phyloP scores from a whole-genome alignment of 2,797 vertebrate genomes.

The Aplochiton taeniatus region DNA sequence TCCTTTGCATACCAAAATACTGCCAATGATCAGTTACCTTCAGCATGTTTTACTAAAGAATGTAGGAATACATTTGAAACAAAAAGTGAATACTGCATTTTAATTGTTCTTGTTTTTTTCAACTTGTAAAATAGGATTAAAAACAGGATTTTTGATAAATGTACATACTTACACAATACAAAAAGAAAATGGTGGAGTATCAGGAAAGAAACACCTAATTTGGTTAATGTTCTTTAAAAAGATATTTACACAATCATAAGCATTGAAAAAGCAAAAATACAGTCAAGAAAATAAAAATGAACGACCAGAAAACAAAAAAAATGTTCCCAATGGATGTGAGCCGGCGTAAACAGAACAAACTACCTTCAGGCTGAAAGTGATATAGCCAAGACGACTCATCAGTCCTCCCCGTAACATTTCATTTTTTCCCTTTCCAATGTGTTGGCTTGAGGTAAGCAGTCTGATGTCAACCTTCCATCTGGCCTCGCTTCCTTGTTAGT shows the following conservation, averaged over 20 bases:
- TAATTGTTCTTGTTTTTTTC: slow-evolving; percentile 50
- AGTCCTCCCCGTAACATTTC: slow-evolving; percentile 29
- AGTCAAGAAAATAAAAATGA: slow-evolving; percentile 31
- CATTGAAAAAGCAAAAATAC: slow-evolving; percentile 56
- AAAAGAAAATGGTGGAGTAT: slow-evolving; percentile 30
- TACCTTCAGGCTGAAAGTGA: slow-evolving; percentile 49
- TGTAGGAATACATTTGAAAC: slow-evolving; percentile 49
- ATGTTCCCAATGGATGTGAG: slow-evolving; percentile 42
- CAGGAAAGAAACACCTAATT: slow-evolving; percentile 31
- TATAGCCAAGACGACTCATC: slow-evolving; percentile 57
- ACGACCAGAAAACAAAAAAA: slow-evolving; percentile 40
- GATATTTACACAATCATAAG: slow-evolving; percentile 62
- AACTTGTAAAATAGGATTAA: slow-evolving; percentile 48
- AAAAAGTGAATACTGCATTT: slow-evolving; percentile 74
- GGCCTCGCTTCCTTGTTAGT: slow-evolving; percentile 26
- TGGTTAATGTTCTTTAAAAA: slow-evolving; percentile 30
- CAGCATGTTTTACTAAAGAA: slow-evolving; percentile 47
- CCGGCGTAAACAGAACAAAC: slow-evolving; percentile 43
- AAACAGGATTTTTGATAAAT: slow-evolving; percentile 54
- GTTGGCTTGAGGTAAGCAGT: slow-evolving; percentile 56
- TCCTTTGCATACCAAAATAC: slow-evolving; percentile 48
- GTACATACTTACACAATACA: slow-evolving; percentile 65
- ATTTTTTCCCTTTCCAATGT: neutral
- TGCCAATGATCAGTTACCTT: slow-evolving; percentile 49
- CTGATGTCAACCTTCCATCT: slow-evolving; percentile 47